Conservation (phyloP, 2,113 vertebrate species). For the Balaeniceps rex region DNA sequence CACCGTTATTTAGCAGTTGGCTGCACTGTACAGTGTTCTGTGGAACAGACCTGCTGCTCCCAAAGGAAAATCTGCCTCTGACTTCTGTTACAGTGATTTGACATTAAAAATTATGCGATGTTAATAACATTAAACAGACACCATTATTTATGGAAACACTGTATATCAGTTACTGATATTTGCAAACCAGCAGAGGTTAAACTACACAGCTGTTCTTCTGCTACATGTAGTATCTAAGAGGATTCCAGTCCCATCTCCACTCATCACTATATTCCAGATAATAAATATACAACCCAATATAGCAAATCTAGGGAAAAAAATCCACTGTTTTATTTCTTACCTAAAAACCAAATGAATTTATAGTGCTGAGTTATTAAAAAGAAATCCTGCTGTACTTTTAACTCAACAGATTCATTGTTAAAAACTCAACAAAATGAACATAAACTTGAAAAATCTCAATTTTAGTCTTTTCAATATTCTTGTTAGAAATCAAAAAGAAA, state of each 20-base stretch:
- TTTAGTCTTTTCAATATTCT: background rate
- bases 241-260: background rate
- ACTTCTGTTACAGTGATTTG: background rate
- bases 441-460: background rate
- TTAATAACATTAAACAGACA: background rate
- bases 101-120: background rate
- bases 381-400: background rate
- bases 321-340: background rate
- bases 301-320: background rate
- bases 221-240: background rate
- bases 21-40: background rate
- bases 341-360: background rate
- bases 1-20: accelerated
- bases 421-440: background rate
- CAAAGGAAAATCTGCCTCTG: background rate
- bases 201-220: background rate
- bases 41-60: background rate
- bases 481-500: background rate
- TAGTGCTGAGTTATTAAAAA: background rate
- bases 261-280: background rate
- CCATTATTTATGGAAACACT: background rate
- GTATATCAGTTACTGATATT: background rate
- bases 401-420: background rate
- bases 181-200: background rate
- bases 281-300: accelerated